These are phyloP conservation scores for Scolopax mira DNA, from an alignment of 2,113 vertebrate genomes.

Conservation along the genomic window DNA sequence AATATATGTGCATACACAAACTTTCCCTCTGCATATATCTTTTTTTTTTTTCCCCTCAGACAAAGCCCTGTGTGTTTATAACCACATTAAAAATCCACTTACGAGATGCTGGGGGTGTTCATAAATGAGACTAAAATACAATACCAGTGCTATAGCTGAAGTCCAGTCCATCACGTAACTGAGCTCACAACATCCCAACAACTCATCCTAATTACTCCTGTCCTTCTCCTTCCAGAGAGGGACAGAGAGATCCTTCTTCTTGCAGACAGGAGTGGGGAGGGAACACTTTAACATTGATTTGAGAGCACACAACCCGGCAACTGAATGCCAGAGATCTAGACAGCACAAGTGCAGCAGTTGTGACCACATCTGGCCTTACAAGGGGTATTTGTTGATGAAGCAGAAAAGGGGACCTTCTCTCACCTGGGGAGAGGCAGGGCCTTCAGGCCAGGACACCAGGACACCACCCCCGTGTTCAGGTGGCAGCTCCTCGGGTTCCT, in stretches of 20 bases:
- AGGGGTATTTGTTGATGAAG: background rate
- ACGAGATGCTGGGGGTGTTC: background rate
- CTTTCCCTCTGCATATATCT: background rate
- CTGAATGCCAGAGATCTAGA: background rate
- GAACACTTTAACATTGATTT: background rate
- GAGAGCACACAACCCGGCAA: background rate
- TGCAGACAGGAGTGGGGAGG: background rate
- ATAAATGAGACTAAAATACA: background rate
- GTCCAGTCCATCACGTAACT: background rate
- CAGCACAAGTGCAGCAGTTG: background rate
- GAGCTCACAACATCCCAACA: background rate
- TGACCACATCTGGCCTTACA: background rate
- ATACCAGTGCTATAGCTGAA: fast-evolving
- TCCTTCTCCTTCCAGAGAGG: background rate
- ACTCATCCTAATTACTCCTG: background rate
- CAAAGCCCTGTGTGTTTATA: background rate
- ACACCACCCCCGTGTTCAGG: background rate
- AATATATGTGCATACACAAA: background rate
- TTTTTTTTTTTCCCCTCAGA: background rate
- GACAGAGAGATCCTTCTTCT: background rate
- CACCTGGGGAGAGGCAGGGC: background rate
- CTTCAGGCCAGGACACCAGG: too few relatives aligned
- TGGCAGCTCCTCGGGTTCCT: background rate
- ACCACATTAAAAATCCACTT: background rate
- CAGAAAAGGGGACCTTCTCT: background rate